phyloP scores from a whole-genome alignment of 2,113 vertebrate genomes.

The Megaleporinus macrocephalus region DNA sequence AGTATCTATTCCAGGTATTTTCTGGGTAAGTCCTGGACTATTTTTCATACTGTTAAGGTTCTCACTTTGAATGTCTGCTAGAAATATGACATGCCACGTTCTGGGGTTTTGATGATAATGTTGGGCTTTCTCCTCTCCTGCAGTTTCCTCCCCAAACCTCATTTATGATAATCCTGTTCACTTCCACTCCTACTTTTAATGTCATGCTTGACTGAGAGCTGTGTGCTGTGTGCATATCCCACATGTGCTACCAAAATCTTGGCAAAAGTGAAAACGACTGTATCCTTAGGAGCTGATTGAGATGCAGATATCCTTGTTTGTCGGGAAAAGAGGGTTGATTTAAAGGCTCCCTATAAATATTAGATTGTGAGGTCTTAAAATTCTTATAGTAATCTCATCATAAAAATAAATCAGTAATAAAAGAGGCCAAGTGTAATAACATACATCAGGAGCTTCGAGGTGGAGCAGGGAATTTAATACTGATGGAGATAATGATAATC shows the following conservation, averaged over 20 bases:
- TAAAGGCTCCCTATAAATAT: not conserved
- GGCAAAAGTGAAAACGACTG: not conserved
- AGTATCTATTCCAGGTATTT: not conserved
- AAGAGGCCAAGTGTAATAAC: not conserved
- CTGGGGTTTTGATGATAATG: slow-evolving; percentile 65
- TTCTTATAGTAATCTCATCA: not conserved
- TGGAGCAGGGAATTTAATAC: not conserved
- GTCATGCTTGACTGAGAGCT: slow-evolving; percentile 28
- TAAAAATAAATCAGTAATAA: not conserved
- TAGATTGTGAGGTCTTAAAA: not conserved
- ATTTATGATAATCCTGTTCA: slow-evolving; percentile 63
- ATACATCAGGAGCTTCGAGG: not conserved
- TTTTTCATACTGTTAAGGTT: slow-evolving; percentile 1
- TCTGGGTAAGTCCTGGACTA: not conserved
- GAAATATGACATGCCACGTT: slow-evolving; percentile 40
- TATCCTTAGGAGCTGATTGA: not conserved
- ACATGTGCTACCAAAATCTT: not conserved
- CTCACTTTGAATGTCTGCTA: slow-evolving; percentile 18
- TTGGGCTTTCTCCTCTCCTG: slow-evolving; percentile 38
- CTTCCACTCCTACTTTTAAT: slow-evolving; percentile 44
- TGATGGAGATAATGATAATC: not conserved
- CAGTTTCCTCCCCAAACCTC: slow-evolving; percentile 56
- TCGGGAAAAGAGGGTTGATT: not conserved
- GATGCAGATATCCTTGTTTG: not conserved
- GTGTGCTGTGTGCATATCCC: slow-evolving; percentile 42